Base-by-base conservation (phyloP, 2,888 invertebrate species). In the Polietes domitor region DNA sequence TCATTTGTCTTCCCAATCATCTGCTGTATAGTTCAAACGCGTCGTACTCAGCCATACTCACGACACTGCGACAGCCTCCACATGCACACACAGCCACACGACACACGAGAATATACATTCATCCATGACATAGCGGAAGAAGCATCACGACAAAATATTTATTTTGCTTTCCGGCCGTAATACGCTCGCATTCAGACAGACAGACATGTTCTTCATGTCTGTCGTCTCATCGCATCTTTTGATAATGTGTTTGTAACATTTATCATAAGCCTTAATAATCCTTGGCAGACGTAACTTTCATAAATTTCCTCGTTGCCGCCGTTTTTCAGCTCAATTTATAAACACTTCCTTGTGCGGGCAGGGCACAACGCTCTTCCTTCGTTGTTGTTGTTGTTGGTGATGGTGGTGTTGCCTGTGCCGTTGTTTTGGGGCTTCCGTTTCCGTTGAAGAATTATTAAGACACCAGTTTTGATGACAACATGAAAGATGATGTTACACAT, bases 391-490 rank as follows among this genome's bases (percentile, higher is more conserved):
- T n/a, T 15, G 61, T 61, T n/a, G n/a, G 47, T 21, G 19, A 15
- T 21, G 24, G 9, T 21, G 9, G 17, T 19, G 19, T 21, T 41
- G 37, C 41, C 21, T 37, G 26, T 55, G 58, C 10, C 58, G 77
- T 26, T 74, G 32, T 71, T 74, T 28, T 32, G 68, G 78, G 61
- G 58, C 78, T 84, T 84, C 84, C 84, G 84, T 73, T 84, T 76
- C 76, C 84, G 84, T 79, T 78, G 65, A 84, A 79, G 78, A 84
- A 81, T 84, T 84, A 84, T 84, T 81, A 84, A 84, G 84, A 84
- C 81, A 84, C 84, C 84, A 78, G 84, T 80, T 84, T 81, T 84
- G 84, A 76, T 84, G 84, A 84, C 84, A 84, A 84, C 81, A 84
- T 84, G 81, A 84, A 74, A 63, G 76, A 84, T 84, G 81, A 79